Evolutionary conservation across 2,888 invertebrate species (phyloP).

Genomic region (Melinopterus prodromus): DNA sequence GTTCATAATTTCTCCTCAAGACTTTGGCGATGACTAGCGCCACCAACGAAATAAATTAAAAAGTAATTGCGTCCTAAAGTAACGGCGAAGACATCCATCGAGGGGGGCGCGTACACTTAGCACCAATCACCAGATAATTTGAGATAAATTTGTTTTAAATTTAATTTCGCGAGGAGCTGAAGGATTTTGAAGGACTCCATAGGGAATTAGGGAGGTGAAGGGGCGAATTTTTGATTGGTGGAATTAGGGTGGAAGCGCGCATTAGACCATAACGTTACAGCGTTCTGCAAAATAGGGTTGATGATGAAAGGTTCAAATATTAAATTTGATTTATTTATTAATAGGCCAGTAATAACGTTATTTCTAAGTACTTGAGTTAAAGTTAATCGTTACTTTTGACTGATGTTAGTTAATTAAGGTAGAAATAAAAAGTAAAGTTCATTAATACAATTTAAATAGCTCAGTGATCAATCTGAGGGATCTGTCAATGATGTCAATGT

Average conservation of each 20-base stretch:
- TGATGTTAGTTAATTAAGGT: too few relatives aligned
- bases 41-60: not conserved
- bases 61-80: not conserved
- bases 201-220: not conserved
- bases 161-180: not conserved
- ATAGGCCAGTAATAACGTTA: not conserved
- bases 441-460: too few relatives aligned
- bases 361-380: not conserved
- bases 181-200: constrained; percentile 4
- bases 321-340: not conserved
- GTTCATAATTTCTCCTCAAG: not conserved
- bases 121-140: not conserved
- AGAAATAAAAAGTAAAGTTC: too few relatives aligned
- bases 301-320: not conserved
- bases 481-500: too few relatives aligned
- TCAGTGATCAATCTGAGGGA: too few relatives aligned
- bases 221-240: not conserved
- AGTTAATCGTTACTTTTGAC: not conserved
- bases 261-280: not conserved
- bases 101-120: not conserved
- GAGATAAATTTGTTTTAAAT: constrained; percentile 4
- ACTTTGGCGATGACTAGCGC: not conserved
- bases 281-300: not conserved
- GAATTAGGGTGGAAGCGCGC: not conserved
- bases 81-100: not conserved